Evolutionary conservation across 2,888 invertebrate genomes (phyloP), one percentile per base, ranked within the genome.

Genomic region (Philaethria dido): DNA sequence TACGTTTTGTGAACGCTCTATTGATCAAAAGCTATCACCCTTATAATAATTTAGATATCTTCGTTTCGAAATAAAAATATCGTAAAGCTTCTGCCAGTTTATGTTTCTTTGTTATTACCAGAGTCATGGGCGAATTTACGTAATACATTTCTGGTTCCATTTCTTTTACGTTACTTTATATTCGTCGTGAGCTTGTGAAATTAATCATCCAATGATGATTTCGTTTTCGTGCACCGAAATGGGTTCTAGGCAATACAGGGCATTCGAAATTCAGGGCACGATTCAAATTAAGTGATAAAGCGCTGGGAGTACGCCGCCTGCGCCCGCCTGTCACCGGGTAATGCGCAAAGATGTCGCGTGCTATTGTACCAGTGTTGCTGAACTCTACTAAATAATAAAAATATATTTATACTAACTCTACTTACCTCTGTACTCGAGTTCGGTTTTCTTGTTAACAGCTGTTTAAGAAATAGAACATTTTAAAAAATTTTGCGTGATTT

Each of bases 241-340:
- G 70, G 75, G 69, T 73, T 74, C 71, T 70, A 71, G 70, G 70
- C 69, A 70, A 73, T 73, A 74, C 73, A 72, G 63, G 59, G 64
- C 59, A 63, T 80, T 86, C 78, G 73, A 64, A 81, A 89, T 89
- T 88, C 88, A 75, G 79, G 78, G 82, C 89, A 88, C 88, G 89
- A 87, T 86, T 89, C 87, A 87, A 88, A 89, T 89, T 88, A 88
- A 88, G 88, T 88, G 89, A 87, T 88, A 88, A 89, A 88, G 84
- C 86, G 86, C 80, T 82, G 78, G 75, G 78, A 80, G 78, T 77
- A 78, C 79, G 81, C 80, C 79, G 83, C 81, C 80, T 81, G 80
- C 70, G 78, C 80, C 75, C 81, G 79, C 78, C 82, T 86, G 87
- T 84, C 86, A 85, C 79, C 79, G 75, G 75, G 80, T 81, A 82